A percentile compares a stretch with the other conserved stretches of the same genome.
phyloP scores from a whole-genome alignment of 2,888 invertebrate species.

The Endomychus coccineus region DNA sequence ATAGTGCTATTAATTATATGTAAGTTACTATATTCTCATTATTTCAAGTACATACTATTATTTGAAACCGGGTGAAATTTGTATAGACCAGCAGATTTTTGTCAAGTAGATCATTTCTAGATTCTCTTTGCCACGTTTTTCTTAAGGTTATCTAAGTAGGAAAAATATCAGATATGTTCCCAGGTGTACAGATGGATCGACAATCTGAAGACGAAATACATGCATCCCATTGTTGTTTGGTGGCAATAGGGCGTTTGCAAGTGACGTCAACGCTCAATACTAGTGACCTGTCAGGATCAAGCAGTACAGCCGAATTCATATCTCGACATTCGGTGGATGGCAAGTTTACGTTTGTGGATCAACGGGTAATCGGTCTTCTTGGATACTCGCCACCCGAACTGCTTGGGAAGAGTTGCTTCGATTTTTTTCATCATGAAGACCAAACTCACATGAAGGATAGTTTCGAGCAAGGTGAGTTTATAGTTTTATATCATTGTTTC shows the following conservation, averaged over 20 bases:
- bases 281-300: slow-evolving; percentile 79
- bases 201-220: slow-evolving; percentile 65
- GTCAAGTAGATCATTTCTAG: too few species aligned
- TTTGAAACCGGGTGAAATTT: too few species aligned
- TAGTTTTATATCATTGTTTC: neutral
- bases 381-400: slow-evolving; percentile 93
- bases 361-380: slow-evolving; percentile 83
- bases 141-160: slow-evolving; percentile 13
- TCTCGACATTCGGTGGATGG: slow-evolving; percentile 95
- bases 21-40: too few species aligned
- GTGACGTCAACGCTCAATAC: slow-evolving; percentile 93
- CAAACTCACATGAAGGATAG: slow-evolving; percentile 96
- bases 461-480: slow-evolving; percentile 79
- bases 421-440: slow-evolving; percentile 96
- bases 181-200: slow-evolving; percentile 82
- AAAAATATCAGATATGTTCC: slow-evolving; percentile 60
- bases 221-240: slow-evolving; percentile 89
- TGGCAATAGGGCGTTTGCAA: slow-evolving; percentile 95
- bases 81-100: too few species aligned
- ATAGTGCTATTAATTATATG: neutral
- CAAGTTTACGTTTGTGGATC: slow-evolving; percentile 98
- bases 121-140: slow-evolving; percentile 7
- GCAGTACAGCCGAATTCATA: slow-evolving; percentile 87
- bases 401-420: slow-evolving; percentile 92
- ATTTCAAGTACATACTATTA: too few species aligned